phyloP scores from a whole-genome alignment of 2,113 vertebrate species.

The Epinephelus cyanopodus region DNA sequence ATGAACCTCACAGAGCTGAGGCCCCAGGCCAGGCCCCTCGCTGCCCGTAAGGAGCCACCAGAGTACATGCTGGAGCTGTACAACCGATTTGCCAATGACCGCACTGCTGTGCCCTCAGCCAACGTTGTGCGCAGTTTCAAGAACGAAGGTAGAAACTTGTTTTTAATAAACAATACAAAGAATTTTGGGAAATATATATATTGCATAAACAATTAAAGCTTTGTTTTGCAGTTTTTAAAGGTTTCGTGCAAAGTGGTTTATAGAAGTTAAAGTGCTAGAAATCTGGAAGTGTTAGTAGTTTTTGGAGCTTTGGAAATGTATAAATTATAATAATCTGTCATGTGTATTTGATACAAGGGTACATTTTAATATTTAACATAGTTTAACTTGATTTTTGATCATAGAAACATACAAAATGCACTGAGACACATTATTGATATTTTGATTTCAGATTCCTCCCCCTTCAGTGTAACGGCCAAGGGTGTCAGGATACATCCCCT shows the following conservation, averaged over 20 bases:
- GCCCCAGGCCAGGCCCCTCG: slow-evolving; percentile 74
- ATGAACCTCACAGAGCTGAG: slow-evolving; percentile 91
- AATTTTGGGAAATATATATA: neutral
- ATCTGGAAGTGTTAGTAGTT: neutral
- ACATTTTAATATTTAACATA: neutral
- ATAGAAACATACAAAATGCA: slow-evolving; percentile 5
- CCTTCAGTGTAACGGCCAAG: slow-evolving; percentile 76
- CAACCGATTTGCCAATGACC: slow-evolving; percentile 90
- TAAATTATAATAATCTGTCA: neutral
- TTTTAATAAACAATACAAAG: slow-evolving; percentile 9
- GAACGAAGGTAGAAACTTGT: slow-evolving; percentile 91
- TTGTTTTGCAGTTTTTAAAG: neutral
- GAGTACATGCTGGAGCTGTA: slow-evolving; percentile 98
- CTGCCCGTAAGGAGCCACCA: slow-evolving; percentile 86
- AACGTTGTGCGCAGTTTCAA: slow-evolving; percentile 96
- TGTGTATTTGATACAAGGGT: neutral
- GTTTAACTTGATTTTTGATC: neutral
- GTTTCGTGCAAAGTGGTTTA: neutral
- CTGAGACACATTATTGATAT: slow-evolving; percentile 52
- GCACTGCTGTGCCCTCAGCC: slow-evolving; percentile 88
- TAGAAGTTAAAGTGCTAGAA: slow-evolving; percentile 8
- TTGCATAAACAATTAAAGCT: neutral
- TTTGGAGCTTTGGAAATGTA: neutral
- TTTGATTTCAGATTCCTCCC: slow-evolving; percentile 87
- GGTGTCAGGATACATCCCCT: slow-evolving; percentile 89